phyloP scores from a whole-genome alignment of 2,888 invertebrate species.

The Glyphotaelius pellucidus region DNA sequence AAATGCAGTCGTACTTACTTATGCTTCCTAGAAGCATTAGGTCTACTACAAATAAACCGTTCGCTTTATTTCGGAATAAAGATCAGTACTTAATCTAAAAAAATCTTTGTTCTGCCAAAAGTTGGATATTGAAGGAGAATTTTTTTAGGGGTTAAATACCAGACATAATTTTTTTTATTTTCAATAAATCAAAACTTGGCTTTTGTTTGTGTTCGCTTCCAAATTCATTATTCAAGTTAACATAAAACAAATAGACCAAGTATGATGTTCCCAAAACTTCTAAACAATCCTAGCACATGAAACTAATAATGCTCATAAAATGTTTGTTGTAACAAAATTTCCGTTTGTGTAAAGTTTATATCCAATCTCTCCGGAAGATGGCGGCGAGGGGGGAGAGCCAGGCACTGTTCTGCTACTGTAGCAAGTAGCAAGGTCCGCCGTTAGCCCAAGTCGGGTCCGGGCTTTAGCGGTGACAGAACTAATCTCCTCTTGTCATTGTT shows the following conservation, averaged over 20 bases:
- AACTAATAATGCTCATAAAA: slow-evolving; percentile 19
- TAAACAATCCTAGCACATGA: neutral
- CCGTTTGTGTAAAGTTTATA: slow-evolving; percentile 28
- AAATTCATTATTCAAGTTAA: neutral
- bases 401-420: neutral
- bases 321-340: slow-evolving; percentile 32
- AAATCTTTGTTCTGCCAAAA: no score
- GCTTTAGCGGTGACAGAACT: slow-evolving; percentile 56
- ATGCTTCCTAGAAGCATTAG: no score
- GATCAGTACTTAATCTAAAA: no score
- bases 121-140: no score
- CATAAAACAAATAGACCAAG: neutral
- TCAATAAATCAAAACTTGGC: neutral
- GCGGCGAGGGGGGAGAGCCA: neutral
- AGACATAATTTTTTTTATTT: neutral
- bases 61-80: no score
- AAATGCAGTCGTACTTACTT: no score
- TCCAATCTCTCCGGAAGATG: slow-evolving; percentile 4
- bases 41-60: no score
- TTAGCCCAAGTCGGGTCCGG: neutral
- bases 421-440: neutral
- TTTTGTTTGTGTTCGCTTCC: neutral
- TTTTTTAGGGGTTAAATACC: no score
- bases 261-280: neutral
- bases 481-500: slow-evolving; percentile 59